Percentiles rank a stretch among this genome's conserved stretches.
phyloP scores from a whole-genome alignment of 2,797 vertebrate species.

The Hipposideros larvatus region DNA sequence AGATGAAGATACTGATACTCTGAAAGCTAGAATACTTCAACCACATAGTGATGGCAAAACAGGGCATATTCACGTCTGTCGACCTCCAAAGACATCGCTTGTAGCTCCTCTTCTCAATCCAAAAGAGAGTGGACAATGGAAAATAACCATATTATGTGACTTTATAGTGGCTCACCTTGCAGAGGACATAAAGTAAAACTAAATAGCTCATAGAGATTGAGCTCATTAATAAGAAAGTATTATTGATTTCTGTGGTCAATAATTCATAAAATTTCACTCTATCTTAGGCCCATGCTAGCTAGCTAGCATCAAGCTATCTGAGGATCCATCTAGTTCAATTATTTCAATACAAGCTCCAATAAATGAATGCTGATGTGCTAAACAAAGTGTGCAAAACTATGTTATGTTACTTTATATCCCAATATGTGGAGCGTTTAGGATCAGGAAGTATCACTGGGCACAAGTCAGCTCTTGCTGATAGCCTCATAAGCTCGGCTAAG shows the following conservation, averaged over 20 bases:
- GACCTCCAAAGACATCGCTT: not conserved
- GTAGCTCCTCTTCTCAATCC: not conserved
- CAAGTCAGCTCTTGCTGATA: not conserved
- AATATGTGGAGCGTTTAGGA: not conserved
- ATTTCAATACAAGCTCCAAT: not conserved
- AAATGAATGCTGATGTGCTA: not conserved
- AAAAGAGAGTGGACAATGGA: not conserved
- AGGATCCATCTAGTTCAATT: not conserved
- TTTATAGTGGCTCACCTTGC: not conserved
- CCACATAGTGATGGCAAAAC: not conserved
- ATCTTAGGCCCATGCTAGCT: not conserved
- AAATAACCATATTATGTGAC: not conserved
- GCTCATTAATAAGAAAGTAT: not conserved
- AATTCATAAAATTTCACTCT: not conserved
- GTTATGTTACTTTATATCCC: not conserved
- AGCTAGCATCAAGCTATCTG: not conserved
- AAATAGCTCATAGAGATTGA: not conserved
- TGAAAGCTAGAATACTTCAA: not conserved
- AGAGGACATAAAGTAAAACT: not conserved
- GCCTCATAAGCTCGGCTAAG: not conserved
- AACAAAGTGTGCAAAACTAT: not conserved
- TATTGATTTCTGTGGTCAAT: not conserved
- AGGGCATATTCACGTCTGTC: not conserved
- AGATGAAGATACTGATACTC: not conserved
- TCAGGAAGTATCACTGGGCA: not conserved